phyloP scores from a whole-genome alignment of 2,888 invertebrate species.

The Cabera pusaria region DNA sequence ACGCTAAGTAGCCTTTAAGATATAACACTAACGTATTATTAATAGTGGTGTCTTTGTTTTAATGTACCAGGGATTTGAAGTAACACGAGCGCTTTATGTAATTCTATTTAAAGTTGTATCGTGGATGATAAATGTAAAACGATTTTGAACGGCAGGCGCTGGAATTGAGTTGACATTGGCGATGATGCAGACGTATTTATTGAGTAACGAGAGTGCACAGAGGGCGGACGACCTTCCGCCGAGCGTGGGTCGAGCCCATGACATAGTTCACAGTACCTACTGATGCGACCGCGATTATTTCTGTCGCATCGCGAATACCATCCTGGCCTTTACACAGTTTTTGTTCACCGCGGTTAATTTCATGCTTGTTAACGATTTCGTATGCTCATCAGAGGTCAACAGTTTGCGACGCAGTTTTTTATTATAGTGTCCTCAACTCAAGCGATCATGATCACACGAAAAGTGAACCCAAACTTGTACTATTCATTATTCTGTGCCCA shows the following conservation, averaged over 20 bases:
- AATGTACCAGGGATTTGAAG: too few species aligned
- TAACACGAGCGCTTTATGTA: background rate
- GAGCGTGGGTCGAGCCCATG: constrained; percentile 79
- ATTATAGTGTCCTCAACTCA: constrained; percentile 2
- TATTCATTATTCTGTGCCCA: too few species aligned
- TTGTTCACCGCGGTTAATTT: constrained; percentile 20
- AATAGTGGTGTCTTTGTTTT: too few species aligned
- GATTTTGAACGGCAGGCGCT: constrained; percentile 12
- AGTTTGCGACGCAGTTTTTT: constrained; percentile 8
- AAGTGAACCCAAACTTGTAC: too few species aligned
- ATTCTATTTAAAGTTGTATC: background rate
- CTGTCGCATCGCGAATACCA: constrained; percentile 54
- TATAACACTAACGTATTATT: too few species aligned
- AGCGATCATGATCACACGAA: too few species aligned
- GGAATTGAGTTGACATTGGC: constrained; percentile 38
- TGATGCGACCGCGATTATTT: constrained; percentile 53
- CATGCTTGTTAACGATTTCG: constrained; percentile 19
- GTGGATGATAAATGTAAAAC: too few species aligned
- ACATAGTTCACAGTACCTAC: constrained; percentile 75
- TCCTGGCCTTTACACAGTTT: constrained; percentile 22
- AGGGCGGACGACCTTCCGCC: constrained; percentile 71
- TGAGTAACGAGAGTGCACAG: constrained; percentile 55
- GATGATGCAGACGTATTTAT: constrained; percentile 46
- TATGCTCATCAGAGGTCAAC: constrained; percentile 16
- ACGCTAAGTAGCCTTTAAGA: too few species aligned